Evolutionary conservation across 2,113 vertebrate genomes (phyloP).

Genomic region (Engystomops pustulosus): DNA sequence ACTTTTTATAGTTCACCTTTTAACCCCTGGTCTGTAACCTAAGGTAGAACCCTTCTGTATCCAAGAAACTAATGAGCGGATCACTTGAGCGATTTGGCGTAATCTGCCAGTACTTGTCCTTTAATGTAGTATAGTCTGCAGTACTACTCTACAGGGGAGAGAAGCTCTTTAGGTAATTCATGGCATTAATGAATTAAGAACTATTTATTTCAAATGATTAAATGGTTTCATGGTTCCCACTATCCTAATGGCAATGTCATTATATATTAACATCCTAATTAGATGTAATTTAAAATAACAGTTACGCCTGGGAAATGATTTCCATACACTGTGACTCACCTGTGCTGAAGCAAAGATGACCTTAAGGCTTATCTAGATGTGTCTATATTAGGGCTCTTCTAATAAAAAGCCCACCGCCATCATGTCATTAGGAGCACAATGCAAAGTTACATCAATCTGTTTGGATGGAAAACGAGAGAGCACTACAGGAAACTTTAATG

Average conservation of each 20-base stretch:
- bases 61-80: neutral
- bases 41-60: neutral
- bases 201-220: neutral
- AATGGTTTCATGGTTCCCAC: neutral
- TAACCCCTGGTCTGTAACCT: neutral
- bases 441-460: neutral
- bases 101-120: neutral
- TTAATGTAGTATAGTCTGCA: neutral
- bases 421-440: neutral
- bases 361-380: neutral
- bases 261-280: slow-evolving; percentile 10
- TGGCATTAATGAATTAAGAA: neutral
- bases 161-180: neutral
- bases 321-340: neutral
- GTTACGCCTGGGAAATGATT: neutral
- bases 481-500: neutral
- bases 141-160: neutral
- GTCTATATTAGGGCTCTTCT: neutral
- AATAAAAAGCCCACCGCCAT: no score
- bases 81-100: neutral
- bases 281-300: neutral
- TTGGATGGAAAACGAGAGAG: neutral
- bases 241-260: neutral
- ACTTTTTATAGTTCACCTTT: neutral
- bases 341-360: neutral